Conservation (phyloP, 2,797 vertebrate species). For the Podarcis siculus region DNA sequence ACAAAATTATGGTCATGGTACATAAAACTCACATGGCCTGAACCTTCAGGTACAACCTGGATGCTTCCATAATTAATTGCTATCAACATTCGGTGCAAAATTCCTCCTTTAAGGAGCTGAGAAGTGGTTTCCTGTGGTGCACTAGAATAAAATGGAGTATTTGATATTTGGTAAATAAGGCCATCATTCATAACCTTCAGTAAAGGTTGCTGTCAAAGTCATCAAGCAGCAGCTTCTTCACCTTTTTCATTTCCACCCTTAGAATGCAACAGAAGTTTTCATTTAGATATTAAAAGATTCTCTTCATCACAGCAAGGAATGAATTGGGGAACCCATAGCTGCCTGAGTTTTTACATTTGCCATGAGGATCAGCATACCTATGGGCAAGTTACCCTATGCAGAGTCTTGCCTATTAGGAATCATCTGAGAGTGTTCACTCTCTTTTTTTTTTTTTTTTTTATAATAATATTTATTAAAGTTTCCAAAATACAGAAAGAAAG, state of each 20-base stretch:
- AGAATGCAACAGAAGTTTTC: not conserved
- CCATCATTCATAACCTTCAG: not conserved
- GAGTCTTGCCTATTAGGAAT: not conserved
- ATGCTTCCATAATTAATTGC: constrained; percentile 19
- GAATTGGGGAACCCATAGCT: not conserved
- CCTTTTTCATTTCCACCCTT: not conserved
- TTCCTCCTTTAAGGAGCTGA: not conserved
- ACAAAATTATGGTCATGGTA: constrained; percentile 1
- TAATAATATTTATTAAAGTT: no score
- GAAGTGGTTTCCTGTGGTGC: not conserved
- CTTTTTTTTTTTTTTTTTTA: no score
- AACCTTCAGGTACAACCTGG: constrained; percentile 21
- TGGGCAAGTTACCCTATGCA: not conserved
- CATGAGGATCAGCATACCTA: not conserved
- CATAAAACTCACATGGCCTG: constrained; percentile 19
- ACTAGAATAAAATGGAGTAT: constrained; percentile 1
- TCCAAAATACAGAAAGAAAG: no score
- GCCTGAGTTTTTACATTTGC: not conserved
- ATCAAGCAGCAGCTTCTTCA: not conserved
- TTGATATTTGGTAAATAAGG: constrained; percentile 20
- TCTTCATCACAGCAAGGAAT: not conserved
- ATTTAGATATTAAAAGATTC: not conserved
- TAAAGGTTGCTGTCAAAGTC: constrained; percentile 3
- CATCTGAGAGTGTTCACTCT: no score
- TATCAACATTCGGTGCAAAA: constrained; percentile 8